Evolutionary conservation across 2,888 invertebrate genomes (phyloP).

Genomic region (Standfussiana lucernea): DNA sequence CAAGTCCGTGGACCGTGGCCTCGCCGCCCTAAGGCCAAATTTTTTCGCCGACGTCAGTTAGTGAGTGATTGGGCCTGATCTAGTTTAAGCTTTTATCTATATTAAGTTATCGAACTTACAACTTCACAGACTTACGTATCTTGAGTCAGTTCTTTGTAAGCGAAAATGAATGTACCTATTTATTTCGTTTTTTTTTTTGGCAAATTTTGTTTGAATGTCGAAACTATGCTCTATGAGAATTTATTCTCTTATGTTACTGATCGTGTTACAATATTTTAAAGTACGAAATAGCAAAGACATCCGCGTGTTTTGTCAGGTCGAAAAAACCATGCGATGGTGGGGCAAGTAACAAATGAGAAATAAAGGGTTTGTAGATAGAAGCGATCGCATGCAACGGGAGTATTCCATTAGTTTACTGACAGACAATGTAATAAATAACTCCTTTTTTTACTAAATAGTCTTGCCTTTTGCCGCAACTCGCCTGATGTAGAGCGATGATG

Average conservation of each 20-base stretch:
- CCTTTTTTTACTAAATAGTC: no score
- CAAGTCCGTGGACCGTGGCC: constrained; percentile 17
- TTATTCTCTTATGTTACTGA: not conserved
- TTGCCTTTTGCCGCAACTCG: no score
- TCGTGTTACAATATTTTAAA: not conserved
- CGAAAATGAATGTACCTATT: not conserved
- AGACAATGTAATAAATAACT: no score
- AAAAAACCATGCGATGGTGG: not conserved
- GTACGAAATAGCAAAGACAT: not conserved
- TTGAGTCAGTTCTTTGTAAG: constrained; percentile 22
- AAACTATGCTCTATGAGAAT: not conserved
- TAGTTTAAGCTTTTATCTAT: constrained; percentile 49
- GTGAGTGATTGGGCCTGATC: constrained; percentile 55
- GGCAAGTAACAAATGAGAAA: not conserved
- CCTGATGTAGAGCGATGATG: no score
- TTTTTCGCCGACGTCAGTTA: constrained; percentile 50
- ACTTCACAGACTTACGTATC: constrained; percentile 26
- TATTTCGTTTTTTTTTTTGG: not conserved
- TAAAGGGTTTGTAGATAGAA: not conserved
- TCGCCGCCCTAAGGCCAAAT: constrained; percentile 9
- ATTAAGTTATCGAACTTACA: constrained; percentile 52
- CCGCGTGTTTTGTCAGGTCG: not conserved
- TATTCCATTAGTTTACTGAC: no score
- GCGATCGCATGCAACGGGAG: no score
- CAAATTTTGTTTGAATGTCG: not conserved